Percentiles rank a stretch among this genome's conserved stretches.
These are phyloP conservation scores for Atopsyche davidsoni DNA, from an alignment of 1,140 invertebrate species.

Conservation along the genomic window DNA sequence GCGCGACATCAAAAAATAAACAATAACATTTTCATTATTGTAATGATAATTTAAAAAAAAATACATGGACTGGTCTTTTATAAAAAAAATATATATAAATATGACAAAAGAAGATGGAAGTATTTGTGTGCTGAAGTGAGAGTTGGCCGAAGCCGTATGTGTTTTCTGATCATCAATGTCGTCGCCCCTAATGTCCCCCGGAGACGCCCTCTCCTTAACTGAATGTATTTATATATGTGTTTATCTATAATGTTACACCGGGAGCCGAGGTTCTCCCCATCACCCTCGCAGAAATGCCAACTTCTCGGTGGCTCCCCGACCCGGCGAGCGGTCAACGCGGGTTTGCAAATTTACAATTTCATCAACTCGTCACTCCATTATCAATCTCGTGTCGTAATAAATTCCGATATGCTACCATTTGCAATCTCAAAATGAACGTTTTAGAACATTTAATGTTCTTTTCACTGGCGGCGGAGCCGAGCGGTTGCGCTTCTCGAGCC, in stretches of 20 bases:
- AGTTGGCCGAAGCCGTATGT: constrained; percentile 24
- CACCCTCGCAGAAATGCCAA: too few species aligned
- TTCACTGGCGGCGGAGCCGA: too few species aligned
- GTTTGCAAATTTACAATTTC: too few species aligned
- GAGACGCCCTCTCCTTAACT: constrained; percentile 9
- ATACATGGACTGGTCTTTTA: constrained; percentile 32
- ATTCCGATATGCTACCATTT: too few species aligned
- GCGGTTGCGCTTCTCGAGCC: too few species aligned
- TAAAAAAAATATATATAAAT: constrained; percentile 30
- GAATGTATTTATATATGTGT: constrained; percentile 21
- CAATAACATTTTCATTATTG: constrained; percentile 29
- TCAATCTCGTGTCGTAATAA: too few species aligned
- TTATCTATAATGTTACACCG: constrained; percentile 14
- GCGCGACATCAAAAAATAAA: constrained; percentile 14
- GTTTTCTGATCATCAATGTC: constrained; percentile 25
- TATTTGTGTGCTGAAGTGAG: constrained; percentile 30
- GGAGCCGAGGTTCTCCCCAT: too few species aligned
- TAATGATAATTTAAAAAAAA: constrained; percentile 29
- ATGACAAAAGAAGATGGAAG: constrained; percentile 30
- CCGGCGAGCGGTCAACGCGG: too few species aligned
- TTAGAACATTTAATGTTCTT: too few species aligned
- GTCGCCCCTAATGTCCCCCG: constrained; percentile 13
- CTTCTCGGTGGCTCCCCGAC: too few species aligned
- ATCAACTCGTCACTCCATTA: too few species aligned
- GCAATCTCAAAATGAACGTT: too few species aligned